phyloP scores from a whole-genome alignment of 92 coral and sea anemone species.

The Nematostella vectensis region DNA sequence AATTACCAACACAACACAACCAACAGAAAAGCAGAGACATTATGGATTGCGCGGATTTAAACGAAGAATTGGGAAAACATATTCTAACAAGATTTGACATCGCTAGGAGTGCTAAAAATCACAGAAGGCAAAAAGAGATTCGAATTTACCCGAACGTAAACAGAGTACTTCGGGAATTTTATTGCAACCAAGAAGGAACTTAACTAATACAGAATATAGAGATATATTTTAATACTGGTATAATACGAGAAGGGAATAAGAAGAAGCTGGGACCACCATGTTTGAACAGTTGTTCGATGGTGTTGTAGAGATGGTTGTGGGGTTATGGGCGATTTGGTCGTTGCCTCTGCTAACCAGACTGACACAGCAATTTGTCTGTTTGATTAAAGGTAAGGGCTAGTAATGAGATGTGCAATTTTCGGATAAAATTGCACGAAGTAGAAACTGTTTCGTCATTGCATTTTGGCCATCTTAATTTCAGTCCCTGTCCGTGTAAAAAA shows the following conservation, averaged over 20 bases:
- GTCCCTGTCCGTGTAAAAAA: no score
- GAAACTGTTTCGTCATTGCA: no score
- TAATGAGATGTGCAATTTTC: no score
- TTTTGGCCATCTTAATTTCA: no score
- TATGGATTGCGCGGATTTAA: conserved; percentile 1
- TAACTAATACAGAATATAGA: neutral
- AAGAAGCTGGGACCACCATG: neutral
- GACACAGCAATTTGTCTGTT: neutral
- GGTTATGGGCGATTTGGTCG: neutral
- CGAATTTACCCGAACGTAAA: neutral
- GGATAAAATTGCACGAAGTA: no score
- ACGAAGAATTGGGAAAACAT: neutral
- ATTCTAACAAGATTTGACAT: neutral
- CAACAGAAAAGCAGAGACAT: neutral
- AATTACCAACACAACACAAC: conserved; percentile 5
- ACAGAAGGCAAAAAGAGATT: neutral
- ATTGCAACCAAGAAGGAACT: conserved; percentile 1
- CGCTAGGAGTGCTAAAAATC: neutral
- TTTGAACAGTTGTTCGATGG: conserved; percentile 2
- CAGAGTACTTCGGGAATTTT: neutral
- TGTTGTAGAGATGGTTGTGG: neutral
- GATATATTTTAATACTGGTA: neutral
- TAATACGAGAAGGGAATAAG: neutral
- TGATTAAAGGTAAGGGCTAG: neutral
- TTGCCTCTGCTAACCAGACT: neutral